These are phyloP conservation scores for Montipora foliosa DNA, from an alignment of 64 coral and sea anemone species.

Conservation along the genomic window DNA sequence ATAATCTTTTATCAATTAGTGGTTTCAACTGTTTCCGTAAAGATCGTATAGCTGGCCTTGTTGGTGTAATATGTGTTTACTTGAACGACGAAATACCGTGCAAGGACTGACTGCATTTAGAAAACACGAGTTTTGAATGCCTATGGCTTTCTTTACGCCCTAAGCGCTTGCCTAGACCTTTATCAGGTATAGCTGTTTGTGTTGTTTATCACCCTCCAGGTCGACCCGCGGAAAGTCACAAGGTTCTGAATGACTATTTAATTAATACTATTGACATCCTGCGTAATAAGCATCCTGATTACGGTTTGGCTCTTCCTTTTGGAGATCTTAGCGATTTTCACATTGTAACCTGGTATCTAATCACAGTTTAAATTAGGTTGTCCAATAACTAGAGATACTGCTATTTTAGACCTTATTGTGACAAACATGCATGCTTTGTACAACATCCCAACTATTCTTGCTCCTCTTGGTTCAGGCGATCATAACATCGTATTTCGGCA, in stretches of 20 bases:
- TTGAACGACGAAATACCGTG: no score
- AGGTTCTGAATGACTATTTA: constrained; percentile 45
- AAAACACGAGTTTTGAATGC: no score
- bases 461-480: constrained; percentile 36
- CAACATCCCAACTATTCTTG: constrained; percentile 19
- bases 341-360: background rate
- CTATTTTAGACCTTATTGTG: constrained; percentile 74
- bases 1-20: no score
- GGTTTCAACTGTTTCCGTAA: background rate
- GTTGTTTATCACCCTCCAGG: constrained; percentile 28
- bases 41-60: no score
- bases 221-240: constrained; percentile 3
- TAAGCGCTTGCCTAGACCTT: no score
- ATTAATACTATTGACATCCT: constrained; percentile 31
- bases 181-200: no score
- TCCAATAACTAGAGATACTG: constrained; percentile 56
- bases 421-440: constrained; percentile 60
- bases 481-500: constrained; percentile 64
- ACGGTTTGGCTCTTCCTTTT: constrained; percentile 30
- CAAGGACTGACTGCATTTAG: no score
- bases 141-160: no score
- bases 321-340: constrained; percentile 69
- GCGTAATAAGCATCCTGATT: constrained; percentile 34
- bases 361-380: constrained; percentile 79
- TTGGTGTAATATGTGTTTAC: no score